These are phyloP conservation scores for Hirtodrosophila cameraria DNA, from an alignment of 2,888 invertebrate genomes.

Conservation along the genomic window DNA sequence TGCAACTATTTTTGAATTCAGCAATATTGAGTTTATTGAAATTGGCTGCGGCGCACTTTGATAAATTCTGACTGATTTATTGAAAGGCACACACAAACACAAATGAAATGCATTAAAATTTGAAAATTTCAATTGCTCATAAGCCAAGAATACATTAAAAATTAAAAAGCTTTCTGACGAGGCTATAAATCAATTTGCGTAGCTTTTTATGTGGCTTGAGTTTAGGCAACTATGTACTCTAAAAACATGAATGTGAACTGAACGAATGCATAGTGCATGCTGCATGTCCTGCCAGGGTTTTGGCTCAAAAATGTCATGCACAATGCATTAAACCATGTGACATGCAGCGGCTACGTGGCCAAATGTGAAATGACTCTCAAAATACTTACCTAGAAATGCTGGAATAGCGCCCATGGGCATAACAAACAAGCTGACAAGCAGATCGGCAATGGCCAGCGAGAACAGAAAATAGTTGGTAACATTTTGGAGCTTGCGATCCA, in stretches of 20 bases:
- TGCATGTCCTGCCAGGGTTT: constrained; percentile 19
- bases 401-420: constrained; percentile 98
- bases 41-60: too few relatives aligned
- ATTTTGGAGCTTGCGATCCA: constrained; percentile 95
- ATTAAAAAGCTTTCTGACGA: neutral
- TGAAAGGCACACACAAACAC: neutral
- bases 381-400: constrained; percentile 93
- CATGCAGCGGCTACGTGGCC: neutral
- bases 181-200: neutral
- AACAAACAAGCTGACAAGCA: constrained; percentile 95
- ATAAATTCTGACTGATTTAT: too few relatives aligned
- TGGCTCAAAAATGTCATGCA: constrained; percentile 52
- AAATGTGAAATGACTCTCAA: neutral
- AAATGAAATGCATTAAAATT: neutral
- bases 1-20: too few relatives aligned
- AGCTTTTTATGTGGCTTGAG: neutral
- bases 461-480: constrained; percentile 98
- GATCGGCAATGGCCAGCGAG: constrained; percentile 96
- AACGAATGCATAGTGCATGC: neutral
- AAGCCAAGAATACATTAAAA: neutral
- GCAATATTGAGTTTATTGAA: too few relatives aligned
- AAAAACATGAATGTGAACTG: too few relatives aligned
- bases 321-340: constrained; percentile 4
- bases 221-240: too few relatives aligned
- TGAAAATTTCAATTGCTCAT: constrained; percentile 1